These are phyloP conservation scores for Sesia bembeciformis DNA, from an alignment of 2,888 invertebrate species.

Conservation along the genomic window DNA sequence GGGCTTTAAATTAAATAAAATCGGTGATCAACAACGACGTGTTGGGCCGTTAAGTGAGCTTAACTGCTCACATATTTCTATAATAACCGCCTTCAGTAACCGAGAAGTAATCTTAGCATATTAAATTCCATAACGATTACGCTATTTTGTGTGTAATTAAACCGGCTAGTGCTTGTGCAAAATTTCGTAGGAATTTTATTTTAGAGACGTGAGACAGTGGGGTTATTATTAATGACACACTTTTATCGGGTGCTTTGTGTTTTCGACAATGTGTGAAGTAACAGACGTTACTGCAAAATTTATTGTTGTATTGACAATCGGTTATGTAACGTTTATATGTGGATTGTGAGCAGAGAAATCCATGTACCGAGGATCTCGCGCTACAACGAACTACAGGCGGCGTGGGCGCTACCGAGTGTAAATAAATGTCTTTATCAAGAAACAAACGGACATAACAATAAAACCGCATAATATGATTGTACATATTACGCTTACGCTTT, in stretches of 20 bases:
- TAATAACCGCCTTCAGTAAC: slow-evolving; percentile 5
- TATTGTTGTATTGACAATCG: slow-evolving; percentile 35
- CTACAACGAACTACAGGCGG: not conserved
- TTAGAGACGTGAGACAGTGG: slow-evolving; percentile 26
- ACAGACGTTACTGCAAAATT: slow-evolving; percentile 29
- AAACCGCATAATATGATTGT: slow-evolving; percentile 26
- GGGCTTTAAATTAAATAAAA: too few species aligned
- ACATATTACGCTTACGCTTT: slow-evolving; percentile 24
- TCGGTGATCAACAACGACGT: too few species aligned
- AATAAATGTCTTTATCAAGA: slow-evolving; percentile 41
- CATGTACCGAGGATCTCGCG: slow-evolving; percentile 15
- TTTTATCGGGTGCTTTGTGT: not conserved
- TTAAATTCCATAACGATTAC: slow-evolving; percentile 34
- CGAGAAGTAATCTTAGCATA: slow-evolving; percentile 23
- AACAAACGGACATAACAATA: slow-evolving; percentile 33
- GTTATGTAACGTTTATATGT: slow-evolving; percentile 26
- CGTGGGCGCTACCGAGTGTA: slow-evolving; percentile 14
- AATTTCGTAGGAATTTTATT: slow-evolving; percentile 24
- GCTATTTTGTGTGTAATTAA: slow-evolving; percentile 14
- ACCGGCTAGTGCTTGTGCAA: not conserved
- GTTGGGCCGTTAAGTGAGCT: too few species aligned
- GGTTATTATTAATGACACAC: slow-evolving; percentile 19
- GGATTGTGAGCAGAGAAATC: slow-evolving; percentile 23
- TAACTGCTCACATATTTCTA: too few species aligned
- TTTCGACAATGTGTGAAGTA: slow-evolving; percentile 18